Evolutionary conservation across 2,113 vertebrate species (phyloP).

Genomic region (Amphiprion percula): DNA sequence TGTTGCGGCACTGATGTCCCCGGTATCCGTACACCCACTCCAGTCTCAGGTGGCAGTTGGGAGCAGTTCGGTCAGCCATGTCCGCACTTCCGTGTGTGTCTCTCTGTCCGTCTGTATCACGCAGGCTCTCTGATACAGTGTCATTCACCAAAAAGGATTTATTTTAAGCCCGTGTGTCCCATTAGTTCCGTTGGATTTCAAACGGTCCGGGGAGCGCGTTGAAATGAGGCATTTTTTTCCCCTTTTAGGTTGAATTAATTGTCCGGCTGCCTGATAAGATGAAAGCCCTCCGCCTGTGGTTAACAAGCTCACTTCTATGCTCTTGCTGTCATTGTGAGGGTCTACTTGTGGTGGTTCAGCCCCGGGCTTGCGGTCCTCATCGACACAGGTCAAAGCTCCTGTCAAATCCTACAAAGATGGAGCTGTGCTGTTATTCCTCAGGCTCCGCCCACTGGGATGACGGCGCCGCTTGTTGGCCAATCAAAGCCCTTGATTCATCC

Average conservation of each 20-base stretch:
- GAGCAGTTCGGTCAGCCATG: conserved; percentile 98
- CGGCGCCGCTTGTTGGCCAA: conserved; percentile 62
- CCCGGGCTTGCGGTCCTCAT: conserved; percentile 64
- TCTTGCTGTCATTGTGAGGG: conserved; percentile 57
- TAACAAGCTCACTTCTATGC: conserved; percentile 35
- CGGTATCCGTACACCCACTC: conserved; percentile 99
- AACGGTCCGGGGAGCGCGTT: conserved; percentile 53
- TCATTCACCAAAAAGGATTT: conserved; percentile 80
- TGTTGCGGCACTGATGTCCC: conserved; percentile 99
- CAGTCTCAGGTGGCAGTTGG: conserved; percentile 96
- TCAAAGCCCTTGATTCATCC: conserved; percentile 38
- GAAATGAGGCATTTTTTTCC: conserved; percentile 63
- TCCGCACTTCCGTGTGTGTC: conserved; percentile 81
- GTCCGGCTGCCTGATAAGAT: conserved; percentile 7
- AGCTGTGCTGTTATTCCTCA: conserved; percentile 77
- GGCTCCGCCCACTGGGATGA: conserved; percentile 77
- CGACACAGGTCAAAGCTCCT: conserved; percentile 81
- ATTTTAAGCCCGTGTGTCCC: conserved; percentile 72
- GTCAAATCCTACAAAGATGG: conserved; percentile 85
- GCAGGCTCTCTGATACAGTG: conserved; percentile 67
- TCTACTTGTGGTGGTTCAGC: conserved; percentile 48
- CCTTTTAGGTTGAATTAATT: conserved; percentile 46
- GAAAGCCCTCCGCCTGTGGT: conserved; percentile 30
- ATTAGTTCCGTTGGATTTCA: conserved; percentile 72
- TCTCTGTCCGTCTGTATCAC: conserved; percentile 72